Evolutionary conservation across 2,113 vertebrate species (phyloP).

Genomic region (Desmodus rotundus): DNA sequence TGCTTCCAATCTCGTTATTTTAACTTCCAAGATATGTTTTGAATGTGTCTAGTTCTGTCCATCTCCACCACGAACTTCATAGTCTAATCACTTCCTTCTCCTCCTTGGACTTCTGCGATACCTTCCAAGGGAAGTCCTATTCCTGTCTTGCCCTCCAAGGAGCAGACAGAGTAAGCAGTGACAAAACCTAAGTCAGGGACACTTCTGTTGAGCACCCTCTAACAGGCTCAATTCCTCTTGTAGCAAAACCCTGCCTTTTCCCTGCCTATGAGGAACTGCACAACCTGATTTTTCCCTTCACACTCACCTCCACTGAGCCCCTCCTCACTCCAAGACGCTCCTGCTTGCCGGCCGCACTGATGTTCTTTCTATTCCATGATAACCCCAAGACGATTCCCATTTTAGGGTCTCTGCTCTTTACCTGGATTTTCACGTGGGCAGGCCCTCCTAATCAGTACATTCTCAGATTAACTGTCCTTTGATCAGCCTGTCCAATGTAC

Average conservation of each 20-base stretch:
- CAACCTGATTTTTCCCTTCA: neutral
- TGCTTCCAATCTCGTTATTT: neutral
- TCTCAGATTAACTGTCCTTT: neutral
- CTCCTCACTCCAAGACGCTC: neutral
- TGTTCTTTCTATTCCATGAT: neutral
- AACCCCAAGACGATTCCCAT: neutral
- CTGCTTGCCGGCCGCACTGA: neutral
- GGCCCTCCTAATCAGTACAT: neutral
- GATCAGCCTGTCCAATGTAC: neutral
- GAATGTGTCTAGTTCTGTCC: neutral
- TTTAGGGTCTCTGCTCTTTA: neutral
- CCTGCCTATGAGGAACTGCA: neutral
- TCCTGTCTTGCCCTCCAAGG: neutral
- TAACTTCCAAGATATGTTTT: neutral
- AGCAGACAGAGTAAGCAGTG: neutral
- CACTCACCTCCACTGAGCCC: accelerated
- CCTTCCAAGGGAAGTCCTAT: neutral
- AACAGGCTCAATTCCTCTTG: neutral
- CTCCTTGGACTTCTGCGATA: neutral
- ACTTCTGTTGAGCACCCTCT: neutral
- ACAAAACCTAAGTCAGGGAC: neutral
- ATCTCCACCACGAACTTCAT: neutral
- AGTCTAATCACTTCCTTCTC: neutral
- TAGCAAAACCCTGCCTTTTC: neutral
- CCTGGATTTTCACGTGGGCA: neutral